Conservation (phyloP, 2,113 vertebrate genomes). For the Notothenia coriiceps region DNA sequence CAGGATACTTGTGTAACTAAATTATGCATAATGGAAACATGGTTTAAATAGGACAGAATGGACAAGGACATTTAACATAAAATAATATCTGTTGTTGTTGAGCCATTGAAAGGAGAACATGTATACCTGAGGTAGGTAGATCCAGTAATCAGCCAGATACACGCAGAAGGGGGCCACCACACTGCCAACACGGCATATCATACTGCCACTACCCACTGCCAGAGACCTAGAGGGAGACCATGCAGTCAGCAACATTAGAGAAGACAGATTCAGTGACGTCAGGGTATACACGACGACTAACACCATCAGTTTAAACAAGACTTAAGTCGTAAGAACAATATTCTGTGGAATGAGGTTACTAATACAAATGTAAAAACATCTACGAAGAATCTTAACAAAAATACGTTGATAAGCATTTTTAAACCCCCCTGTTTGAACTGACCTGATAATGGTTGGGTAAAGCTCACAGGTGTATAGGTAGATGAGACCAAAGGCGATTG, state of each 20-base stretch:
- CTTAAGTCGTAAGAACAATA: background rate
- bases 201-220: slow-evolving; percentile 93
- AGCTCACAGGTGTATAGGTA: slow-evolving; percentile 95
- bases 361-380: background rate
- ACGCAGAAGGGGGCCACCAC: slow-evolving; percentile 90
- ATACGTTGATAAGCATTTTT: background rate
- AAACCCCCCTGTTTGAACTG: background rate
- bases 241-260: background rate
- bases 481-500: slow-evolving; percentile 91
- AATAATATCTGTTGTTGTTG: background rate
- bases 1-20: background rate
- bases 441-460: slow-evolving; percentile 94
- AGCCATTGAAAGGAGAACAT: background rate
- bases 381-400: background rate
- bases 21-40: background rate
- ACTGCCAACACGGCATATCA: slow-evolving; percentile 92
- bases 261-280: background rate
- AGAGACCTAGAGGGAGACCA: slow-evolving; percentile 82
- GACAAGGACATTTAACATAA: background rate
- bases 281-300: background rate
- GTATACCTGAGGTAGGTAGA: slow-evolving; percentile 90
- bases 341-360: background rate
- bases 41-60: background rate
- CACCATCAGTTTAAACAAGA: background rate
- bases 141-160: slow-evolving; percentile 89